Base-by-base conservation (phyloP, 2,888 invertebrate species). In the Leptinotarsa peninsularis region DNA sequence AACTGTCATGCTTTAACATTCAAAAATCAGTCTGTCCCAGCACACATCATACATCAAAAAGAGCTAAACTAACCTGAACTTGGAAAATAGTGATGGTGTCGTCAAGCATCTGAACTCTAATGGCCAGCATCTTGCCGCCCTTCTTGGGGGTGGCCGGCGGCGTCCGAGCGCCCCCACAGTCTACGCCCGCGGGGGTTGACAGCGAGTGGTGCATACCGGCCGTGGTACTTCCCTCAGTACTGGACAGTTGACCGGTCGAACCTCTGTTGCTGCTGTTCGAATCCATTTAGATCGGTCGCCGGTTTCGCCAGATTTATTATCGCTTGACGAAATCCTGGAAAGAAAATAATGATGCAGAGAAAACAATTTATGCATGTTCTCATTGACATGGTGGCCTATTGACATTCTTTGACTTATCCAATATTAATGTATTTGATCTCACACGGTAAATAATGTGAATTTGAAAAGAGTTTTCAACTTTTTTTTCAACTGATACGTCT, bases 81-180 rank as follows among this genome's bases (percentile, higher is more conserved):
- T 96, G 96, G 89, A 96, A 96, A 91, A 96, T 94, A 82, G 96
- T 96, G 86, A 95, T 91, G 71, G 94, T 92, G 89, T 96, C 96
- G 88, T 96, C 96, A 82, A 96, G 90, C 96, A 96, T 96, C 89
- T 95, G 95, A 73, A 96, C 94, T 82, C 95, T 91, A 79, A 96
- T 93, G 72, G 95, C 95, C 79, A 96, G 91, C 93, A 96, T 96
- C 89, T 96, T 96, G 86, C 96, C 96, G 83, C 93, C 93, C 85
- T 95, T 95, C 84, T 94, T 93, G 73, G 94, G 95, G 82, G 95
- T 94, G 81, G 94, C 91, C 71, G 95, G 94, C 76, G 94, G 94
- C 80, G 95, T 94, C 78, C 94, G 91, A 66, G 85, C 90, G 78
- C 79, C 79, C 75, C 93, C 93, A 81, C 93, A 93, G 89, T 95